Evolutionary conservation across 2,113 vertebrate species (phyloP).

Genomic region (Melanerpes formicivorus): DNA sequence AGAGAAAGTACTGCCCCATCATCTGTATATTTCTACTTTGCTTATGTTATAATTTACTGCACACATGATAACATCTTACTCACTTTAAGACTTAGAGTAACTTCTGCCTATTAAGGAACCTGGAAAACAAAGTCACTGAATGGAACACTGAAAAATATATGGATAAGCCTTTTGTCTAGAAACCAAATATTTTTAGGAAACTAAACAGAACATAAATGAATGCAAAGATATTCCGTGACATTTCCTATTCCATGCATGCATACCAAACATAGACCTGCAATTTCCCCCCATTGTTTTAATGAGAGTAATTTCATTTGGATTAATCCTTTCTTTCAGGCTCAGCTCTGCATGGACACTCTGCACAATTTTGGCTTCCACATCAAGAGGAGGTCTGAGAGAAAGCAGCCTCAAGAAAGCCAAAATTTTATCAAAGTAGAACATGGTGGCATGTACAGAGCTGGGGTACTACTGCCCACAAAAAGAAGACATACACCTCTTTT

Average conservation of each 20-base stretch:
- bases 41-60: neutral
- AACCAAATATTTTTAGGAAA: neutral
- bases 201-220: neutral
- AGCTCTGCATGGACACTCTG: neutral
- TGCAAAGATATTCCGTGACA: neutral
- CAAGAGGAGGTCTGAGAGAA: neutral
- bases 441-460: neutral
- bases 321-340: neutral
- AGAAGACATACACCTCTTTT: neutral
- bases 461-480: neutral
- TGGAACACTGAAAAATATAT: neutral
- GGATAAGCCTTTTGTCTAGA: neutral
- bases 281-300: neutral
- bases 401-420: neutral
- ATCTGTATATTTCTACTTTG: neutral
- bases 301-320: neutral
- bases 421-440: neutral
- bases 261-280: neutral
- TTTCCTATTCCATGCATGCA: neutral
- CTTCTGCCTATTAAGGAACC: neutral
- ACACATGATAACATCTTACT: neutral
- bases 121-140: neutral
- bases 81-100: neutral
- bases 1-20: neutral
- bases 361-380: slow-evolving; percentile 10